Conservation (phyloP, 2,797 vertebrate genomes). For the Gambusia yucatana region DNA sequence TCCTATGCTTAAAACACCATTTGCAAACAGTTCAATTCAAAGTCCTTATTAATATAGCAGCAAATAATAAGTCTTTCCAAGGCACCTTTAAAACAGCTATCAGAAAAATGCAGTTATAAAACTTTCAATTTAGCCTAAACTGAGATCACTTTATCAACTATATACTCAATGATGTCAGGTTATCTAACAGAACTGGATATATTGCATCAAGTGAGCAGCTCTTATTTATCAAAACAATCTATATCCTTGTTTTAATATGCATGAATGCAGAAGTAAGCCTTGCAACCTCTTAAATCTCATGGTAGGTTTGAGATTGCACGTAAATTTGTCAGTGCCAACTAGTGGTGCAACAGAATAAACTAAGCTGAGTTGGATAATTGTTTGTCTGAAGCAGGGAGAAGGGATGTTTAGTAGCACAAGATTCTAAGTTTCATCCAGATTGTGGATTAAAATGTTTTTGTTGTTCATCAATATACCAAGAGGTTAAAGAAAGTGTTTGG, state of each 20-base stretch:
- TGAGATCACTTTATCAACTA: background rate
- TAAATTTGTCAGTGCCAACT: background rate
- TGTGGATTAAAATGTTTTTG: background rate
- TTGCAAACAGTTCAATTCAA: conserved; percentile 38
- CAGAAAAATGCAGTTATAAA: background rate
- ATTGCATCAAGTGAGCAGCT: background rate
- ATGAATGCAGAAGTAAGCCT: background rate
- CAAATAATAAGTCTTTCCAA: background rate
- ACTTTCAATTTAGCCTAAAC: background rate
- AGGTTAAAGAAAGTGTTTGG: background rate
- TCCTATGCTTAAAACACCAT: conserved; percentile 61
- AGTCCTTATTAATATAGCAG: background rate
- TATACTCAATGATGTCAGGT: background rate
- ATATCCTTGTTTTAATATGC: background rate
- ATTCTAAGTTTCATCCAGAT: background rate
- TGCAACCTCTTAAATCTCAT: background rate
- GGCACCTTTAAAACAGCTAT: background rate
- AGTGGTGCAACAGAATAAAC: background rate
- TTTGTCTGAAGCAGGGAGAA: background rate
- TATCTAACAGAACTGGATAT: background rate
- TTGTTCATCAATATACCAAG: background rate
- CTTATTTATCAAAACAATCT: background rate
- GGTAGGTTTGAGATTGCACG: background rate
- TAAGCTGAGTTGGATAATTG: background rate
- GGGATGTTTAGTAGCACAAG: background rate